These are phyloP conservation scores for Anticlea derivata DNA, from an alignment of 2,888 invertebrate species.

Conservation along the genomic window DNA sequence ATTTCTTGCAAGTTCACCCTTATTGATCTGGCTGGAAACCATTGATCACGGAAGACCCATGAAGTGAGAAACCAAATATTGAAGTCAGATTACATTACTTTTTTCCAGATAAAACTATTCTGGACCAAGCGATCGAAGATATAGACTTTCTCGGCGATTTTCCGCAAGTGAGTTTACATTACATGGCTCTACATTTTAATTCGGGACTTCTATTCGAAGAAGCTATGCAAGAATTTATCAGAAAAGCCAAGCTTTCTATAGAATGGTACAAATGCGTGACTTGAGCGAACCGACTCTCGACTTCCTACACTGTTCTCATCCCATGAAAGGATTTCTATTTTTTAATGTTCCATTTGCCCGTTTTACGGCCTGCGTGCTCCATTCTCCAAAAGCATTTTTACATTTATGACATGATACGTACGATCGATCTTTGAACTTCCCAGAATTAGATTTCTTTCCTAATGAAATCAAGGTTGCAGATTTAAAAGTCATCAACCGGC, in stretches of 20 bases:
- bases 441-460: constrained; percentile 42
- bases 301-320: no score
- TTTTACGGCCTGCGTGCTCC: constrained; percentile 10
- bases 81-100: no score
- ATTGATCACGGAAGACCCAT: background rate
- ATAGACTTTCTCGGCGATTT: constrained; percentile 84
- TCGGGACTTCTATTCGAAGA: background rate
- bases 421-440: constrained; percentile 61
- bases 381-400: constrained; percentile 28
- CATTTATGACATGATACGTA: constrained; percentile 21
- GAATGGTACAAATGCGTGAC: no score
- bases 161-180: constrained; percentile 71
- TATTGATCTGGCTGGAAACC: background rate
- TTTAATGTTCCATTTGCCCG: background rate
- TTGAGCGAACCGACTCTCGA: no score
- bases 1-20: constrained; percentile 1
- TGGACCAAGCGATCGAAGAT: constrained; percentile 86
- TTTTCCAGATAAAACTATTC: constrained; percentile 86
- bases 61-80: background rate
- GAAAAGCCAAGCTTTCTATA: no score
- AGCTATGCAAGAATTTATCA: no score
- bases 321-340: no score
- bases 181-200: background rate
- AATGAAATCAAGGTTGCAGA: constrained; percentile 60
- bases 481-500: constrained; percentile 59